Conservation (phyloP, 2,113 vertebrate genomes). For the Istiophorus platypterus region DNA sequence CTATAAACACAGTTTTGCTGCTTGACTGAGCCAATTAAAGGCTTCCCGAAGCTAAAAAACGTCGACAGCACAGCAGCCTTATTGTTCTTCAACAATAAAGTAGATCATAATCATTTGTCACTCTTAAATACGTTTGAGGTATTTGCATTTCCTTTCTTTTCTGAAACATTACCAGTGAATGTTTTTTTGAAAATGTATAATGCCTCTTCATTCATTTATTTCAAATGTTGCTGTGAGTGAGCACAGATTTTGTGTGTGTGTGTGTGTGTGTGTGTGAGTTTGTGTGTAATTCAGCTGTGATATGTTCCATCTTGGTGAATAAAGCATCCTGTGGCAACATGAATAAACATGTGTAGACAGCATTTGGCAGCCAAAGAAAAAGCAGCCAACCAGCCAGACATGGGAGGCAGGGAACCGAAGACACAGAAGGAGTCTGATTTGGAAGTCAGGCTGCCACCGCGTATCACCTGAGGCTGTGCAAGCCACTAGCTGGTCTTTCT, state of each 20-base stretch:
- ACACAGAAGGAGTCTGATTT: constrained; percentile 62
- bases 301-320: constrained; percentile 67
- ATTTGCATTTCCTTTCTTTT: constrained; percentile 2
- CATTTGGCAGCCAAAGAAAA: constrained; percentile 61
- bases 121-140: constrained; percentile 49
- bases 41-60: constrained; percentile 77
- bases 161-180: constrained; percentile 15
- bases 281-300: constrained; percentile 50
- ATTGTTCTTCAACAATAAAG: constrained; percentile 68
- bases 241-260: not conserved
- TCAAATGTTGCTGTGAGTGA: constrained; percentile 27
- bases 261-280: not conserved
- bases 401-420: constrained; percentile 46
- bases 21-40: constrained; percentile 81
- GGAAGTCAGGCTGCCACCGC: constrained; percentile 70
- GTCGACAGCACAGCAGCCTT: constrained; percentile 55
- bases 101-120: constrained; percentile 69
- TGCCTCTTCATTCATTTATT: constrained; percentile 46
- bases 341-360: constrained; percentile 79
- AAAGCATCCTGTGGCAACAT: constrained; percentile 70
- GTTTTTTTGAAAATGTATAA: not conserved
- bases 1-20: constrained; percentile 84
- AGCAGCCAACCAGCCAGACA: constrained; percentile 57
- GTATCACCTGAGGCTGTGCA: constrained; percentile 79
- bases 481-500: constrained; percentile 64